Evolutionary conservation across 2,113 vertebrate genomes (phyloP).

Genomic region (Lasiurus cinereus): DNA sequence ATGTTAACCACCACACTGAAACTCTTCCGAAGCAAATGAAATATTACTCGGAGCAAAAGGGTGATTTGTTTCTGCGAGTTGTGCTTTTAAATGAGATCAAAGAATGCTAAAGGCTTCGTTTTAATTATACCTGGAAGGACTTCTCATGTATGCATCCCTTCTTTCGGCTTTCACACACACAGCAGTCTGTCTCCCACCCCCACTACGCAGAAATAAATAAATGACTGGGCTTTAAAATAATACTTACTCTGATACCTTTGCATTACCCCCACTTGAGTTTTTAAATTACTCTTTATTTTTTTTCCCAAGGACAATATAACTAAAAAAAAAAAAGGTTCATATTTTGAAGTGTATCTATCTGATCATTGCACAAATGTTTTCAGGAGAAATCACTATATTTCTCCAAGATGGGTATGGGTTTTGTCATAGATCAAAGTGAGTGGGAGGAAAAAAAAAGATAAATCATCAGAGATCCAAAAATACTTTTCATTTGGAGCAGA

Average conservation of each 20-base stretch:
- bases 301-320: constrained; percentile 68
- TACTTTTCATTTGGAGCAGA: constrained; percentile 93
- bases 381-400: constrained; percentile 94
- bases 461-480: constrained; percentile 93
- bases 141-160: constrained; percentile 56
- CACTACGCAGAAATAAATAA: constrained; percentile 67
- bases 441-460: constrained; percentile 87
- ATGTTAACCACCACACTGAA: constrained; percentile 86
- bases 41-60: constrained; percentile 87
- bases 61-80: constrained; percentile 85
- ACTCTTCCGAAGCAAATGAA: constrained; percentile 88
- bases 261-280: constrained; percentile 74
- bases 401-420: constrained; percentile 88
- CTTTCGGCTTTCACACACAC: not conserved
- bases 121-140: constrained; percentile 85
- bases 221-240: constrained; percentile 69
- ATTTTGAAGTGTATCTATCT: constrained; percentile 79
- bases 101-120: constrained; percentile 81
- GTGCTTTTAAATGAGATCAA: constrained; percentile 85
- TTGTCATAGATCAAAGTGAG: constrained; percentile 87
- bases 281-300: constrained; percentile 80
- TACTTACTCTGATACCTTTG: constrained; percentile 63
- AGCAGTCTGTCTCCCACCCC: constrained; percentile 17
- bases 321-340: constrained; percentile 81
- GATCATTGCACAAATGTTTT: constrained; percentile 92